phyloP scores from a whole-genome alignment of 1,140 invertebrate genomes.

The Heliconius melpomene region DNA sequence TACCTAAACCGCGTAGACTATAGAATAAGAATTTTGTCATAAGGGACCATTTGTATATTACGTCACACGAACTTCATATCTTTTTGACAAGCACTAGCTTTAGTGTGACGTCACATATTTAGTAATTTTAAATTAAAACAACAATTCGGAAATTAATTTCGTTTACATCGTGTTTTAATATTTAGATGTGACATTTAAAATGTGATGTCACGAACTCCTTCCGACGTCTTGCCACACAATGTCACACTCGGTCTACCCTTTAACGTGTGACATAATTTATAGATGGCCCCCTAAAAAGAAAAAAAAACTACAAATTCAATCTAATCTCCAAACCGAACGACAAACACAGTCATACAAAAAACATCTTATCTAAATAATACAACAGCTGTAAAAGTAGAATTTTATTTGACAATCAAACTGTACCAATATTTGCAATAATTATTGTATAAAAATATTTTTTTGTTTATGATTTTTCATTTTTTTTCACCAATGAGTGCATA shows the following conservation, averaged over 20 bases:
- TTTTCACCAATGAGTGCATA: conserved; percentile 32
- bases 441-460: conserved; percentile 3
- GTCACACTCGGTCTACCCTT: no score
- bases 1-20: conserved; percentile 17
- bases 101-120: no score
- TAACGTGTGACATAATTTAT: no score
- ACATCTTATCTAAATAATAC: conserved; percentile 51
- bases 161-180: no score
- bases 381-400: conserved; percentile 13
- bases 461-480: conserved; percentile 20
- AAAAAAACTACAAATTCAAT: conserved; percentile 51
- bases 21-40: background rate
- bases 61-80: conserved; percentile 18
- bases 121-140: no score
- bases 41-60: background rate
- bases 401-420: background rate
- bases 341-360: conserved; percentile 54
- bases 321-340: conserved; percentile 43
- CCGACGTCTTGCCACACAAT: no score
- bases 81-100: conserved; percentile 13
- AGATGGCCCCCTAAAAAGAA: background rate
- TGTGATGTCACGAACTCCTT: no score
- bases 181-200: no score
- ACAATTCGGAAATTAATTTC: no score
- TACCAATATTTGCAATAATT: conserved; percentile 1